Conservation (phyloP, 2,797 vertebrate species). For the Merluccius polli region DNA sequence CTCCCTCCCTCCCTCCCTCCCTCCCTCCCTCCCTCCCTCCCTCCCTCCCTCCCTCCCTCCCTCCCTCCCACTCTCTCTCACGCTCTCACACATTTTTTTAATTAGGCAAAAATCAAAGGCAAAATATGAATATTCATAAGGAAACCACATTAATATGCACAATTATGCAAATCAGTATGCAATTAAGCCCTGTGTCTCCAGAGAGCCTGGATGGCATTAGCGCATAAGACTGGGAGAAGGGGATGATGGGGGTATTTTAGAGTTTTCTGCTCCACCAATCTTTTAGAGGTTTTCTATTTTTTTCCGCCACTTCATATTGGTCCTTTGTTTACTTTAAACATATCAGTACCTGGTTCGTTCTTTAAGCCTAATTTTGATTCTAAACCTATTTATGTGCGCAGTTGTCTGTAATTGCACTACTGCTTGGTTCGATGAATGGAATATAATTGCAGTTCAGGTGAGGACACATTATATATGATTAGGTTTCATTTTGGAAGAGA, state of each 20-base stretch:
- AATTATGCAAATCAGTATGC: conserved; percentile 95
- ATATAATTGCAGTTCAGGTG: conserved; percentile 34
- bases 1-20: neutral
- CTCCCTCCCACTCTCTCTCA: conserved; percentile 48
- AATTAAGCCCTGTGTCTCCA: conserved; percentile 89
- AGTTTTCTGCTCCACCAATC: conserved; percentile 78
- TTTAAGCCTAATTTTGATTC: conserved; percentile 26
- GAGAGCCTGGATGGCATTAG: conserved; percentile 82
- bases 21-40: conserved; percentile 32
- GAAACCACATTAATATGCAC: conserved; percentile 89
- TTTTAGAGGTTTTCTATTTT: conserved; percentile 63
- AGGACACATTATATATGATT: conserved; percentile 34
- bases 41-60: conserved; percentile 30
- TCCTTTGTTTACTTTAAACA: conserved; percentile 57
- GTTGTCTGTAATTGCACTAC: conserved; percentile 14
- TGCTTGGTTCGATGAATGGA: conserved; percentile 17
- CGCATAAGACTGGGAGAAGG: conserved; percentile 77
- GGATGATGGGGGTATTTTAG: conserved; percentile 78
- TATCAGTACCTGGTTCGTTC: conserved; percentile 30
- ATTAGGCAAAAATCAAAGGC: conserved; percentile 90
- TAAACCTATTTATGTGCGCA: conserved; percentile 10
- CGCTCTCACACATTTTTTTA: conserved; percentile 83
- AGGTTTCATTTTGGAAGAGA: conserved; percentile 24
- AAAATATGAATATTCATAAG: conserved; percentile 93
- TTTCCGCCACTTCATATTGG: conserved; percentile 57